These are phyloP conservation scores for Cydia strobilella DNA, from an alignment of 1,140 invertebrate species.

Conservation along the genomic window DNA sequence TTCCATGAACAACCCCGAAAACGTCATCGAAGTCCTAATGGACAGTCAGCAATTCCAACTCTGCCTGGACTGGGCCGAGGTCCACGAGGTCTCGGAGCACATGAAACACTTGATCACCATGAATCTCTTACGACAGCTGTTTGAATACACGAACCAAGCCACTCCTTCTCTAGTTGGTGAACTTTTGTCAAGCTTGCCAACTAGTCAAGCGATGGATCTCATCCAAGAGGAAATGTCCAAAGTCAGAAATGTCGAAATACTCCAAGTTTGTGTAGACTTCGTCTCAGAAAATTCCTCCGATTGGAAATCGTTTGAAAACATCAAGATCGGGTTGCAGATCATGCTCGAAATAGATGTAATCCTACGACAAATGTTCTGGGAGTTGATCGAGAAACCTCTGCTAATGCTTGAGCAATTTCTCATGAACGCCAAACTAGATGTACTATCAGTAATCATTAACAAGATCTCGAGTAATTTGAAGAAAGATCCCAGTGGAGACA, in stretches of 20 bases:
- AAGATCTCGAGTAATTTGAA: slow-evolving; percentile 71
- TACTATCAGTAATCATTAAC: slow-evolving; percentile 80
- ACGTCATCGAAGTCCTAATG: slow-evolving; percentile 68
- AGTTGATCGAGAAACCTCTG: slow-evolving; percentile 84
- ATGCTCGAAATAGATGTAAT: slow-evolving; percentile 80
- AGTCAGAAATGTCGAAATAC: slow-evolving; percentile 82
- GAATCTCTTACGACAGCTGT: slow-evolving; percentile 68
- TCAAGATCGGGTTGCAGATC: slow-evolving; percentile 82
- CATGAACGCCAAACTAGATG: slow-evolving; percentile 88
- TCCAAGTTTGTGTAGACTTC: slow-evolving; percentile 83
- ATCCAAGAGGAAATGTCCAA: slow-evolving; percentile 83
- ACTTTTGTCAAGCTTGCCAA: slow-evolving; percentile 79
- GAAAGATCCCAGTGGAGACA: slow-evolving; percentile 69
- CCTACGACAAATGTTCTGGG: slow-evolving; percentile 81
- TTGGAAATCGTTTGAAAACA: slow-evolving; percentile 77
- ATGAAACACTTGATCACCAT: slow-evolving; percentile 72
- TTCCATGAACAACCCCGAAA: slow-evolving; percentile 66
- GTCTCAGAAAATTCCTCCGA: slow-evolving; percentile 78
- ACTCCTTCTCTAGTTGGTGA: slow-evolving; percentile 64
- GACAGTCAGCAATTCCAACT: slow-evolving; percentile 81
- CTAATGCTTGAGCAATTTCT: slow-evolving; percentile 87
- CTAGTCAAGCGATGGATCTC: slow-evolving; percentile 80
- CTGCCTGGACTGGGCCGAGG: slow-evolving; percentile 83
- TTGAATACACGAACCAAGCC: slow-evolving; percentile 69
- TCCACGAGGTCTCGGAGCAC: slow-evolving; percentile 74